Base-by-base conservation (phyloP, 1,140 invertebrate species). In the Drosophila sechellia region DNA sequence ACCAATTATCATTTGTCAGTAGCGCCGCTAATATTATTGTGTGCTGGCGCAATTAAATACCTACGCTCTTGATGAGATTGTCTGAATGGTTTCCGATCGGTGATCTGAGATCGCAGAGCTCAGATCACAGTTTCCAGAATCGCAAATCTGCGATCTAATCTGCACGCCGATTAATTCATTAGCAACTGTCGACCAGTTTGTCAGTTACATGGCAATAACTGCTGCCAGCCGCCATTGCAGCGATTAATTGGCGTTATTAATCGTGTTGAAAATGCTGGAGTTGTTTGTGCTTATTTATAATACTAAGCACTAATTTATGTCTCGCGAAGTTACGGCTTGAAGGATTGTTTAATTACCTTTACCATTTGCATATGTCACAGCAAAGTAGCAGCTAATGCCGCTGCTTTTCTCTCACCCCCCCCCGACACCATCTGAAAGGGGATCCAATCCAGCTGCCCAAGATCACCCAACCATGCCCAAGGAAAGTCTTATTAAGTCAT, bases 1-100 rank as follows among this genome's bases (percentile, higher is more conserved):
- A 86, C 60, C 83, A 86, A 86, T 86, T 87, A 87, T 86, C 79
- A 86, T 86, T 81, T 87, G 83, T 86, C 83, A 87, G 83, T 87
- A 76, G 52, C 45, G 72, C 77, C 77, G 43, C 70, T 71, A 55
- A 76, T 69, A 80, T 54, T 79, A 83, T 71, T 56, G 40, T 77
- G 49, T 63, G 45, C 35, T 34, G 49, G 61, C n/a, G 73, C 79
- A 80, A 78, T 79, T 84, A 84, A 84, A 72, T 81, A 50, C 70
- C 70, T 58, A 71, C 78, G 73, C 61, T 56, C 42, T 57, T 68
- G 60, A 72, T 53, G 42, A 56, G 69, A 64, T 69, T 56, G 57
- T 45, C 34, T 57, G 58, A 87, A 75, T 61, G 70, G 77, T 79
- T 68, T 68, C 50, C 35, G 55, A 86, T 74, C 68, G 15, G 49